Base-by-base conservation (phyloP, 2,888 invertebrate genomes). In the Phania funesta region DNA sequence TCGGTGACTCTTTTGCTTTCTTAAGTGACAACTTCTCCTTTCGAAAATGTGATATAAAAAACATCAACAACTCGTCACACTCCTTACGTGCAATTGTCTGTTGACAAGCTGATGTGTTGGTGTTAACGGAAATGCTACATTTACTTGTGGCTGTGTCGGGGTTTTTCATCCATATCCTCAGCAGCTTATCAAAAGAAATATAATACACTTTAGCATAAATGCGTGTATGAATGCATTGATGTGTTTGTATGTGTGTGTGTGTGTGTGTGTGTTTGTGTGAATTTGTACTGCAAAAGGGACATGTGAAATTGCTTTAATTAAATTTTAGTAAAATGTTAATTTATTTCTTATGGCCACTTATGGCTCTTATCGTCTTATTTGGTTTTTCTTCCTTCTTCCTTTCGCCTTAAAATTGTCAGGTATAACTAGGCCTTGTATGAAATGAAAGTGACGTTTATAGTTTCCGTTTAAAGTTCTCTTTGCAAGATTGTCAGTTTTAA, bases 301-400 rank as follows among this genome's bases (percentile, higher is more conserved):
- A 78, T 78, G 68, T 73, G 78, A 60, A 82, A 82, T 78, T 71
- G 82, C 74, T 78, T 82, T 82, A 82, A 82, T 82, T 82, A 78
- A 78, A 82, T 82, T 82, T 82, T 78, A 78, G 78, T 82, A 75
- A 82, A 75, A 82, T 82, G 78, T 70, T 78, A 67, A 79, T 79
- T 79, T 78, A 65, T 73, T 60, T 73, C 56, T 56, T 48, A 29
- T 65, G 56, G 48, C 29, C 24, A 41, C 8, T 32, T 32, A 48
- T 44, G 2, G 16, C 41, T 0, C 2, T 16, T 4, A 16, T 44
- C 8, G 16, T 44, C 8, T 16, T 4, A 16, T 44, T 44, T 41
- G 2, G 4, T 41, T 16, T 56, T n/a, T 29, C 3, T 22, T 18
- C 11, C 20, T 5, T 41, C 29, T 32, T 16, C 13, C 11, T 29